Evolutionary conservation across 2,797 vertebrate genomes (phyloP), one percentile per base, ranked within the genome.

Genomic region (Lateolabrax maculatus): DNA sequence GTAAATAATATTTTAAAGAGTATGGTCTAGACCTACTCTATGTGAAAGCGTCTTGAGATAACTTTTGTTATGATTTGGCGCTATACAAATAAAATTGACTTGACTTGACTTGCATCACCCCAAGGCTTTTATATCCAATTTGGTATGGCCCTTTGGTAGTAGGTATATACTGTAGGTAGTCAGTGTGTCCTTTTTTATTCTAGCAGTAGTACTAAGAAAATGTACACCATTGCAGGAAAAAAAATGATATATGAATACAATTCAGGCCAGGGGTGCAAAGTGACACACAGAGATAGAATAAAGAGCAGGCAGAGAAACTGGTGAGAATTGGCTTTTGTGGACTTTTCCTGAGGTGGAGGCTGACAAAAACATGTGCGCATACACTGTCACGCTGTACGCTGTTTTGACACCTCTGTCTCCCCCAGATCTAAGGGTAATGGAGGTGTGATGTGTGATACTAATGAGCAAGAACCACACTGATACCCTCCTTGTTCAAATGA

Each of bases 321-420:
- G 84, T 90, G 90, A 84, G 82, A 90, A 92, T 86, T 90, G 86
- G 77, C 80, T 88, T 91, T 84, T 84, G 89, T 85, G 57, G 81
- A 88, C n/a, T 93, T 80, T 87, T 89, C 71, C 27, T 80, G 58
- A 81, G 74, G 65, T 84, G 77, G 77, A 84, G 77, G 79, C 84
- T 84, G 67, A 61, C 61, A 70, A 76, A 75, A 53, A 78, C 51
- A 75, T 27, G 53, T 9, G 5, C 46, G 27, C 68, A 65, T 83
- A 85, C 81, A 81, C 77, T 66, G 75, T 80, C 89, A 87, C n/a
- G n/a, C n/a, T n/a, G n/a, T n/a, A n/a, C n/a, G n/a, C n/a, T n/a
- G n/a, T 87, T 88, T 87, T 91, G 90, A 93, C 93, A 94, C 91
- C 81, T 89, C 84, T 84, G 86, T 87, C 84, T 90, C 85, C 87